These are phyloP conservation scores for Radopholus similis DNA, from an alignment of 1,140 invertebrate genomes.

Conservation along the genomic window DNA sequence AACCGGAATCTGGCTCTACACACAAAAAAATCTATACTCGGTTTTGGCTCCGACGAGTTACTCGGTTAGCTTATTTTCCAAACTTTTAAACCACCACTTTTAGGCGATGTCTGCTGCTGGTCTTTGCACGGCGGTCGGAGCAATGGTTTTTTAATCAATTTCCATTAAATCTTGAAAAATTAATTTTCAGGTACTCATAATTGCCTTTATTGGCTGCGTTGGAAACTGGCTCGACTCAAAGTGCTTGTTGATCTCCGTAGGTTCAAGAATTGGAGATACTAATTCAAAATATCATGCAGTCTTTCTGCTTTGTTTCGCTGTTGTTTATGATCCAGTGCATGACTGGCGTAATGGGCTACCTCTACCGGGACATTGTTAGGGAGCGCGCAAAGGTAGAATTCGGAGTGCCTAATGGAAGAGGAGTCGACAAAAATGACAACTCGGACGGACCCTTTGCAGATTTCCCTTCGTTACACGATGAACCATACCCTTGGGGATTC, in stretches of 20 bases:
- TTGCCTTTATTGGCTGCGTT: constrained; percentile 41
- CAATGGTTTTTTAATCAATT: constrained; percentile 27
- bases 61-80: constrained; percentile 9
- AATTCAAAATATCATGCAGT: constrained; percentile 33
- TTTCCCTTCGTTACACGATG: constrained; percentile 1
- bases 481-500: background rate
- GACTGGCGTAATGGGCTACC: constrained; percentile 45
- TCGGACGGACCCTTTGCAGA: too few relatives aligned
- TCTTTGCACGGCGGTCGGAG: constrained; percentile 28
- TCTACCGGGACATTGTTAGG: constrained; percentile 36
- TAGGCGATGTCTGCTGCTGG: constrained; percentile 41
- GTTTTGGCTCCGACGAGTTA: constrained; percentile 34
- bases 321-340: constrained; percentile 42
- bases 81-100: background rate
- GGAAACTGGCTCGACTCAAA: constrained; percentile 34
- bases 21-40: constrained; percentile 37
- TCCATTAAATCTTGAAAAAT: background rate
- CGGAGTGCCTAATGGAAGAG: too few relatives aligned
- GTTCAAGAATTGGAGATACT: background rate
- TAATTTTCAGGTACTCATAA: constrained; percentile 19
- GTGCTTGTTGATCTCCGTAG: constrained; percentile 36
- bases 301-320: constrained; percentile 36
- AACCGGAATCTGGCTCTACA: constrained; percentile 45
- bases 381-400: constrained; percentile 26
- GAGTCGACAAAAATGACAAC: too few relatives aligned